These are phyloP conservation scores for Toxotes jaculatrix DNA, from an alignment of 2,113 vertebrate genomes.

Conservation along the genomic window DNA sequence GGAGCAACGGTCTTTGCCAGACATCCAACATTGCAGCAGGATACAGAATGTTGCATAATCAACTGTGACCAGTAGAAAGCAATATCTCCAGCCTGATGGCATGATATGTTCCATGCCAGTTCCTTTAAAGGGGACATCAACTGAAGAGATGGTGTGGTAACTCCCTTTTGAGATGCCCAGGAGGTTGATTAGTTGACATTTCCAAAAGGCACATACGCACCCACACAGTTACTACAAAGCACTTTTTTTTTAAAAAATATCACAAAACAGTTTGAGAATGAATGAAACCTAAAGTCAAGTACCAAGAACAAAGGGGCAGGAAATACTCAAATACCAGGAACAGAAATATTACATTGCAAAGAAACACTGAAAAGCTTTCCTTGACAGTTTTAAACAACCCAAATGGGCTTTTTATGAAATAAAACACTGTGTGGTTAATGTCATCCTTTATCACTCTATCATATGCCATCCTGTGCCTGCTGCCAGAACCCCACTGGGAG, in stretches of 20 bases:
- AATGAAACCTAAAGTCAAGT: not conserved
- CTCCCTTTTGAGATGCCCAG: not conserved
- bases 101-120: not conserved
- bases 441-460: conserved; percentile 23
- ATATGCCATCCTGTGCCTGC: not conserved
- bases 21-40: conserved; percentile 8
- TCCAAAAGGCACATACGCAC: not conserved
- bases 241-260: too few relatives aligned
- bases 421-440: not conserved
- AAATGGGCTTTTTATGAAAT: not conserved
- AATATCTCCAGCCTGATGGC: not conserved
- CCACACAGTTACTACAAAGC: not conserved
- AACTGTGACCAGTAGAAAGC: conserved; percentile 5
- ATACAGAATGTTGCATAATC: not conserved
- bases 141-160: not conserved
- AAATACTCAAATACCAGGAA: not conserved
- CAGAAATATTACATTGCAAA: not conserved
- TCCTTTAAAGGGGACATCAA: not conserved
- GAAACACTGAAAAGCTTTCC: not conserved
- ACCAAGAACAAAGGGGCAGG: not conserved
- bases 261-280: not conserved
- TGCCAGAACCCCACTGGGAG: conserved; percentile 18
- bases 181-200: not conserved
- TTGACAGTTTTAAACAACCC: not conserved
- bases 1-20: not conserved